Percentiles rank a stretch among this genome's conserved stretches.
phyloP scores from a whole-genome alignment of 2,113 vertebrate species.

The Oryzias javanicus region DNA sequence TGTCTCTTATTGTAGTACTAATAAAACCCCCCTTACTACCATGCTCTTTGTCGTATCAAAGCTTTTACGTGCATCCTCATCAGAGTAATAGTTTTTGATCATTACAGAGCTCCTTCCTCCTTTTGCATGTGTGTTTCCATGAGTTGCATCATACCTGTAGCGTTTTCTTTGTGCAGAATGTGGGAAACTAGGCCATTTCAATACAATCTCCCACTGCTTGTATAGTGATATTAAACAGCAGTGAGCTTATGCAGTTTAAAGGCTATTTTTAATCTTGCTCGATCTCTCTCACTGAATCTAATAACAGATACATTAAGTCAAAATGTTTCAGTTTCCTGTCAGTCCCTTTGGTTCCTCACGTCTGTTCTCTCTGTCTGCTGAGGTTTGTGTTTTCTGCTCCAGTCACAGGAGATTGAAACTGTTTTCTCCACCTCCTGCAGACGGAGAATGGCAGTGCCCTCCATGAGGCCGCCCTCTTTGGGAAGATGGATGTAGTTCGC shows the following conservation, averaged over 20 bases:
- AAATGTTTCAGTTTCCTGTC: slow-evolving; percentile 17
- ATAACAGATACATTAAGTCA: not conserved
- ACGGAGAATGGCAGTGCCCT: slow-evolving; percentile 96
- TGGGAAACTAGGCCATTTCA: slow-evolving; percentile 25
- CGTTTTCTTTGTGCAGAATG: slow-evolving; percentile 16
- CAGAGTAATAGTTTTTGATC: slow-evolving; percentile 19
- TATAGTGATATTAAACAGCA: slow-evolving; percentile 37
- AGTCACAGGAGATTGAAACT: slow-evolving; percentile 32
- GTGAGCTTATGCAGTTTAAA: slow-evolving; percentile 4
- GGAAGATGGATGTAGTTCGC: slow-evolving; percentile 94
- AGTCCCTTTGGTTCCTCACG: slow-evolving; percentile 1
- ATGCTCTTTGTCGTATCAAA: slow-evolving; percentile 9
- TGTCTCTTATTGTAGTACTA: too few species aligned
- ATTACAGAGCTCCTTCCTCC: slow-evolving; percentile 7
- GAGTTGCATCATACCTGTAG: slow-evolving; percentile 60
- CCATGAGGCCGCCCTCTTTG: slow-evolving; percentile 94
- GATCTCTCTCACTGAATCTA: slow-evolving; percentile 5
- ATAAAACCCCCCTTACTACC: too few species aligned
- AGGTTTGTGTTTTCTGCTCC: slow-evolving; percentile 14
- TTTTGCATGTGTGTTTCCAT: slow-evolving; percentile 37
- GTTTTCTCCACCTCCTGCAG: slow-evolving; percentile 62
- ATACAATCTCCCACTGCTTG: slow-evolving; percentile 10
- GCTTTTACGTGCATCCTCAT: slow-evolving; percentile 4
- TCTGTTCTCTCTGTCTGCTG: slow-evolving; percentile 15
- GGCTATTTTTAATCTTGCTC: slow-evolving; percentile 7